Evolutionary conservation across 2,888 invertebrate genomes (phyloP), one percentile per base, ranked within the genome.

Genomic region (Eurytoma californica): DNA sequence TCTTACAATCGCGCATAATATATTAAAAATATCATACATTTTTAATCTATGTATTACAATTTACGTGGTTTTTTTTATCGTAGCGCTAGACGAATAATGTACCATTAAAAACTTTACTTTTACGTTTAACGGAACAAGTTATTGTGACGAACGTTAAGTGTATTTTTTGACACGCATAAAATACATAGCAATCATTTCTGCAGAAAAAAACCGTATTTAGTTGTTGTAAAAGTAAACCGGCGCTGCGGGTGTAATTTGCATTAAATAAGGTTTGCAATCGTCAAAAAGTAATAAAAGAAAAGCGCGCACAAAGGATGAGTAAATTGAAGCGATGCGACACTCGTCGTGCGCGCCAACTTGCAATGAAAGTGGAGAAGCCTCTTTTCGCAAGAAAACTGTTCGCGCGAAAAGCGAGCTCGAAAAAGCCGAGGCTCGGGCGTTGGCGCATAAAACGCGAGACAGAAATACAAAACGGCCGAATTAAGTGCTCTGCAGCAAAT

Each of bases 301-400:
- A n/a, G n/a, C 63, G 30, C n/a, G 63, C 28, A 63, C 39, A 63
- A 63, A 63, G 39, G 63, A 61, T 39, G 63, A 39, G 18, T 39
- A 63, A 39, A 39, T 63, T 39, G 63, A 39, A 39, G 63, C 61
- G n/a, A 61, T 12, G 61, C 61, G 61, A 16, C 30, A 30, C 30
- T 61, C 30, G 30, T 28, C n/a, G 58, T 18, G 58, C 58, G 58
- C 16, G 30, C 61, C 30, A 28, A 16, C 30, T 61, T 16, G 39
- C 39, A 63, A 63, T 12, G 5, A 30, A 30, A 30, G 5, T 3
- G 30, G 7, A 30, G 3, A 3, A 3, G 30, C 7, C 39, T 47
- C n/a, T 39, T 47, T 20, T 63, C 39, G 13, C 39, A 47, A 63
- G 47, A 63, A 63, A 63, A 18, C 63, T 18, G 47, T 18, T 39